Conservation (phyloP, 2,113 vertebrate species). For the Syngnathus floridae region DNA sequence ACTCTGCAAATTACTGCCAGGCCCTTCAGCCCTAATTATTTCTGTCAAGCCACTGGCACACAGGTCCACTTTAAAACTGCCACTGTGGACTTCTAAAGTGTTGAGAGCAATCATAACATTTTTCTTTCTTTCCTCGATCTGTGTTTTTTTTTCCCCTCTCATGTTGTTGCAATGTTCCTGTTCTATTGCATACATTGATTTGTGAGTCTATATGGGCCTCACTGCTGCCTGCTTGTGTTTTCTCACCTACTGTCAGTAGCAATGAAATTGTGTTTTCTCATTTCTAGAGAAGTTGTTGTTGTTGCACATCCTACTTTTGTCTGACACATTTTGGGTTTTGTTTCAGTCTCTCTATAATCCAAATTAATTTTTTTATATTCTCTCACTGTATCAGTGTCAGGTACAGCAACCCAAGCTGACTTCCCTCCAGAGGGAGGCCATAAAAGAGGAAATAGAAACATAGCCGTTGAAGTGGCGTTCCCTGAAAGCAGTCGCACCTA, state of each 20-base stretch:
- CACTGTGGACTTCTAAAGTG: slow-evolving; percentile 55
- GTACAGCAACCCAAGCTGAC: slow-evolving; percentile 76
- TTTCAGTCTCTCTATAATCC: slow-evolving; percentile 7
- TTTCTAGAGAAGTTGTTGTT: slow-evolving; percentile 49
- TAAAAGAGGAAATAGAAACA: slow-evolving; percentile 38
- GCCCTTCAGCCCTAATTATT: slow-evolving; percentile 66
- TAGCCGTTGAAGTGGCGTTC: slow-evolving; percentile 76
- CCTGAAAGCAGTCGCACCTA: slow-evolving; percentile 75
- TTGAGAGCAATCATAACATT: slow-evolving; percentile 56
- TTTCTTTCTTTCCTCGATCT: slow-evolving; percentile 31
- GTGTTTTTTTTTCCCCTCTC: slow-evolving; percentile 12
- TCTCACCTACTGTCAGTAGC: slow-evolving; percentile 21
- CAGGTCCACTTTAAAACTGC: slow-evolving; percentile 61
- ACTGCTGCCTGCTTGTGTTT: slow-evolving; percentile 44
- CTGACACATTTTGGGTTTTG: slow-evolving; percentile 16
- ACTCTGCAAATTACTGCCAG: slow-evolving; percentile 60
- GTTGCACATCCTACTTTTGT: slow-evolving; percentile 20
- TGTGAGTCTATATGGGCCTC: slow-evolving; percentile 27
- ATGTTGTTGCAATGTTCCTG: slow-evolving; percentile 19
- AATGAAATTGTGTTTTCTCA: slow-evolving; percentile 57
- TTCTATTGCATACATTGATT: slow-evolving; percentile 36
- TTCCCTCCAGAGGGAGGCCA: slow-evolving; percentile 44
- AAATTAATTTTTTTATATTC: slow-evolving; percentile 30
- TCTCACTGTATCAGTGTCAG: slow-evolving; percentile 62
- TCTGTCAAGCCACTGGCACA: slow-evolving; percentile 63